Percentiles rank a stretch among this genome's conserved stretches.
Conservation (phyloP, 2,888 invertebrate genomes). For the Eulithis prunata region DNA sequence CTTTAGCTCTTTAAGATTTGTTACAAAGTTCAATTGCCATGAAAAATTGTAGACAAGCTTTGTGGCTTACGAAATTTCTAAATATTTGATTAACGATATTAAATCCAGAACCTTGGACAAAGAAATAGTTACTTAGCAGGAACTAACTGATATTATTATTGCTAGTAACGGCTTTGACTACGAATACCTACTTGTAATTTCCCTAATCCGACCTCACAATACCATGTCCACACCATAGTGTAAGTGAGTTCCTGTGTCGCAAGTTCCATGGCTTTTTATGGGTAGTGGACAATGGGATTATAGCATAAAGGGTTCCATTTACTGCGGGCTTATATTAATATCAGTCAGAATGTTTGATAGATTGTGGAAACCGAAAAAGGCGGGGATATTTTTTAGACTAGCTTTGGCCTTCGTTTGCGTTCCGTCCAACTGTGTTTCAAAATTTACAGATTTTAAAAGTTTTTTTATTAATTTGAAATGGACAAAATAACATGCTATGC, state of each 20-base stretch:
- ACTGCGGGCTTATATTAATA: conserved; percentile 26
- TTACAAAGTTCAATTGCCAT: too few relatives aligned
- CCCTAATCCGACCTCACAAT: conserved; percentile 24
- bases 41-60: too few relatives aligned
- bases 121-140: neutral
- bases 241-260: conserved; percentile 40
- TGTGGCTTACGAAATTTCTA: too few relatives aligned
- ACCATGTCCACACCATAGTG: conserved; percentile 11
- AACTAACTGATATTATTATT: neutral
- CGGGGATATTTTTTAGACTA: too few relatives aligned
- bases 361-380: neutral
- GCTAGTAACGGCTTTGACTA: neutral
- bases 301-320: conserved; percentile 35
- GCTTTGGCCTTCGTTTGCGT: too few relatives aligned
- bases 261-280: conserved; percentile 30
- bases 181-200: conserved; percentile 22
- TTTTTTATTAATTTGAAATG: too few relatives aligned
- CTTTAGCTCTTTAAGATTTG: too few relatives aligned
- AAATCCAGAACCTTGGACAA: too few relatives aligned
- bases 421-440: too few relatives aligned
- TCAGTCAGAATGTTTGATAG: conserved; percentile 36
- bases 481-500: too few relatives aligned
- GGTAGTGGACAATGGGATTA: conserved; percentile 40
- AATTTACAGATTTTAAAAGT: too few relatives aligned
- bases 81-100: too few relatives aligned